Conservation (phyloP, 2,888 invertebrate genomes). For the Drosophila tripunctata region DNA sequence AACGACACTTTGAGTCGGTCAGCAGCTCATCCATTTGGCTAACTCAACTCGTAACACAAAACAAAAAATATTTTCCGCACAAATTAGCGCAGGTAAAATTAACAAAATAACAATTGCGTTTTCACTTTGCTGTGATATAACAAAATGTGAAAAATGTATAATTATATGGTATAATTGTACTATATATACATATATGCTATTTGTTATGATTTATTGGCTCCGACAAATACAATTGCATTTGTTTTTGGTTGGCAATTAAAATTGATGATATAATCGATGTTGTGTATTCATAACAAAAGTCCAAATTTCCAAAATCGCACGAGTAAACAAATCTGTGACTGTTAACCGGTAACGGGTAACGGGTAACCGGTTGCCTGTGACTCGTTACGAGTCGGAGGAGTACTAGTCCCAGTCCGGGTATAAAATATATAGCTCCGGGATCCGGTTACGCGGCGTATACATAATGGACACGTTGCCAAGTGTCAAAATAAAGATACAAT, state of each 20-base stretch:
- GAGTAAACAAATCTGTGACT: slow-evolving; percentile 29
- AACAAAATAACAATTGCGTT: slow-evolving; percentile 21
- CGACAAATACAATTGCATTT: too few species aligned
- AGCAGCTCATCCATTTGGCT: slow-evolving; percentile 45
- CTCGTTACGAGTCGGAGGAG: not conserved
- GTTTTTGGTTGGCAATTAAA: slow-evolving; percentile 34
- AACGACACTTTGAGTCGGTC: slow-evolving; percentile 49
- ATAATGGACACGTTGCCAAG: slow-evolving; percentile 44
- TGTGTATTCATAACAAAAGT: slow-evolving; percentile 18
- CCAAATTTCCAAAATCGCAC: slow-evolving; percentile 25
- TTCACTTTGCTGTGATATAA: slow-evolving; percentile 45
- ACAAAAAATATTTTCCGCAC: slow-evolving; percentile 48
- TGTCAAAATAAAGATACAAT: slow-evolving; percentile 55
- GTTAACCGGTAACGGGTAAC: slow-evolving; percentile 23
- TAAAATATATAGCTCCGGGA: not conserved
- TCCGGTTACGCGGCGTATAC: slow-evolving; percentile 39
- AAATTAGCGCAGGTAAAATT: slow-evolving; percentile 33
- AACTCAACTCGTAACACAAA: slow-evolving; percentile 10
- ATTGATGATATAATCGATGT: slow-evolving; percentile 43
- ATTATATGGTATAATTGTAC: slow-evolving; percentile 17
- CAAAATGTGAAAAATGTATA: slow-evolving; percentile 17
- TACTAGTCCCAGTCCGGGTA: slow-evolving; percentile 6
- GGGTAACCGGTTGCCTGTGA: slow-evolving; percentile 5
- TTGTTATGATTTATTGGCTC: slow-evolving; percentile 43
- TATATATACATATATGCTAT: too few species aligned